phyloP scores from a whole-genome alignment of 2,113 vertebrate species.

The Ranitomeya imitator region DNA sequence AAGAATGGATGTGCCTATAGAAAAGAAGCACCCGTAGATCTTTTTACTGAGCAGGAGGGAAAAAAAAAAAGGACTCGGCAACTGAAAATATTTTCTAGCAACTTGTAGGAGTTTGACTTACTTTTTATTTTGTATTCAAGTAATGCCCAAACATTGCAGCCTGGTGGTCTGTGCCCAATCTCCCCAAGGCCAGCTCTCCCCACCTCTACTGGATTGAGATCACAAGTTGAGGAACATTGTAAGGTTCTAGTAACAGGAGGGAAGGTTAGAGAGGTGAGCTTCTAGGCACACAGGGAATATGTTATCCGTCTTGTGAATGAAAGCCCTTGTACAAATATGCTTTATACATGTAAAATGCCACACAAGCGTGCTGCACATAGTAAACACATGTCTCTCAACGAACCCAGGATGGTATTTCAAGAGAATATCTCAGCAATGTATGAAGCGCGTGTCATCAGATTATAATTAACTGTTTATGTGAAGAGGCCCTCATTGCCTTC shows the following conservation, averaged over 20 bases:
- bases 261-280: conserved; percentile 34
- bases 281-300: conserved; percentile 21
- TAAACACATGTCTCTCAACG: conserved; percentile 49
- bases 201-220: conserved; percentile 9
- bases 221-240: conserved; percentile 26
- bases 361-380: conserved; percentile 6
- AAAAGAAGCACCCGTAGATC: conserved; percentile 34
- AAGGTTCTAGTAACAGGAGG: conserved; percentile 16
- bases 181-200: background rate
- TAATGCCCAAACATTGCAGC: conserved; percentile 1
- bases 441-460: conserved; percentile 21
- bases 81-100: conserved; percentile 10
- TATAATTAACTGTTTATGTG: conserved; percentile 31
- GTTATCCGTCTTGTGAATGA: conserved; percentile 26
- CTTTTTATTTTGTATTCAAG: background rate
- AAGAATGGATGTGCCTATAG: conserved; percentile 51
- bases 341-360: conserved; percentile 33
- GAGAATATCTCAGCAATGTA: background rate
- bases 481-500: background rate
- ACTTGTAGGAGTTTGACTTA: background rate
- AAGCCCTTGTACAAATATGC: conserved; percentile 49
- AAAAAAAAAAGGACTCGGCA: conserved; percentile 16
- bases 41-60: conserved; percentile 13
- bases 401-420: conserved; percentile 12
- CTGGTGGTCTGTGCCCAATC: conserved; percentile 2